phyloP scores from a whole-genome alignment of 2,888 invertebrate genomes.

The Pelosia muscerda region DNA sequence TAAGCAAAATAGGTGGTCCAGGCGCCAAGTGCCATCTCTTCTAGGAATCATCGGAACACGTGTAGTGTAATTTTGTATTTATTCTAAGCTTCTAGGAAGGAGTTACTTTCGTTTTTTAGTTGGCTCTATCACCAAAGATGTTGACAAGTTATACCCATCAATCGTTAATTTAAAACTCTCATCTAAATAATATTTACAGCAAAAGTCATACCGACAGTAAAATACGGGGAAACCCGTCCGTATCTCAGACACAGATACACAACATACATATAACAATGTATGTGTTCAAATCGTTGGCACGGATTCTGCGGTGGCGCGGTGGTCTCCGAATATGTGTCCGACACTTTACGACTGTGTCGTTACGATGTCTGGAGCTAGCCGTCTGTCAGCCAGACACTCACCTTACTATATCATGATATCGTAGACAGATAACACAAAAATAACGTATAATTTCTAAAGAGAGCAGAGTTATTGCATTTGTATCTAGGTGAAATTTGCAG shows the following conservation, averaged over 20 bases:
- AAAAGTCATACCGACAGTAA: background rate
- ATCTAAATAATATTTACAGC: background rate
- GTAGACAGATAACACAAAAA: slow-evolving; percentile 23
- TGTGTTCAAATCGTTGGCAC: slow-evolving; percentile 40
- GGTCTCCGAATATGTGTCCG: slow-evolving; percentile 44
- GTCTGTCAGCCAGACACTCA: slow-evolving; percentile 31
- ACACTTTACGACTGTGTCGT: slow-evolving; percentile 57
- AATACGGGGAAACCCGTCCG: slow-evolving; percentile 45
- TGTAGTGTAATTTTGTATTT: too few relatives aligned
- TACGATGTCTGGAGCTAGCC: slow-evolving; percentile 51
- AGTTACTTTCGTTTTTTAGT: too few relatives aligned
- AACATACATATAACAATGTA: slow-evolving; percentile 13
- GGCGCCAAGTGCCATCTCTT: too few relatives aligned
- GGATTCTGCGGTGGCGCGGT: slow-evolving; percentile 43
- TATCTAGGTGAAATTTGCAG: slow-evolving; percentile 17
- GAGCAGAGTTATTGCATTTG: slow-evolving; percentile 17
- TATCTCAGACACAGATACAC: slow-evolving; percentile 29
- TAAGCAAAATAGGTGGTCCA: too few relatives aligned
- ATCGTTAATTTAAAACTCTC: background rate
- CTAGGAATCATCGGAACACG: background rate
- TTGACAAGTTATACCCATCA: background rate
- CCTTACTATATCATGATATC: slow-evolving; percentile 44
- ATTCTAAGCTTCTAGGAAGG: too few relatives aligned
- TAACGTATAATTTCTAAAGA: slow-evolving; percentile 11
- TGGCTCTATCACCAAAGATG: background rate